A percentile compares a stretch with the other conserved stretches of the same genome.
phyloP scores from a whole-genome alignment of 2,113 vertebrate genomes.

The Hypocryptadius cinnamomeus region DNA sequence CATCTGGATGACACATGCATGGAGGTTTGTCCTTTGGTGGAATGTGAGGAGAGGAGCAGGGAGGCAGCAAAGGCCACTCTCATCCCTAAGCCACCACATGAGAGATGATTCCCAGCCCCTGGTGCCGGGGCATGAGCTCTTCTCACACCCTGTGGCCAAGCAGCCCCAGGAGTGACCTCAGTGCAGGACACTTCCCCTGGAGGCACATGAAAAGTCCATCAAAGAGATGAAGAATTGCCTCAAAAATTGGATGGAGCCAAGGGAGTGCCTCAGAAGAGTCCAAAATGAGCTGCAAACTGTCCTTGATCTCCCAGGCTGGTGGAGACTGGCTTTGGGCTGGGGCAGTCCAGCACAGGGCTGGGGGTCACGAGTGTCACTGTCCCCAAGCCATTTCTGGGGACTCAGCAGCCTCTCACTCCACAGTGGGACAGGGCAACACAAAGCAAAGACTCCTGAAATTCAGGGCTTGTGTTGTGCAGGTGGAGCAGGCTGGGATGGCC shows the following conservation, averaged over 20 bases:
- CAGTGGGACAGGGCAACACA: background rate
- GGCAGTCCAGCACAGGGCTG: background rate
- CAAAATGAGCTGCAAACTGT: constrained; percentile 31
- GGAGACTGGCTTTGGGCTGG: background rate
- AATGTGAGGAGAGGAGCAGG: background rate
- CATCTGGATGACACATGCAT: constrained; percentile 54
- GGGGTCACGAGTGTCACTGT: background rate
- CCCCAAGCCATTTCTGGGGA: background rate
- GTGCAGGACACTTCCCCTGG: background rate
- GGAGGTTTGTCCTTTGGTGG: constrained; percentile 1
- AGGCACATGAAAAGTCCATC: background rate
- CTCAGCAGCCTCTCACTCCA: background rate
- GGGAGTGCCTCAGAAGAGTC: constrained; percentile 7
- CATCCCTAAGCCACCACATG: background rate
- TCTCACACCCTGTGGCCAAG: background rate
- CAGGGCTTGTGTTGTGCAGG: background rate
- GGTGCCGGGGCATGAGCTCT: background rate
- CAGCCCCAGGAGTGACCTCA: background rate
- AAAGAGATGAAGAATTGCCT: background rate
- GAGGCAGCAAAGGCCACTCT: constrained; percentile 16
- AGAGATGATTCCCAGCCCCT: background rate
- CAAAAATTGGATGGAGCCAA: background rate
- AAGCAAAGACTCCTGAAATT: background rate
- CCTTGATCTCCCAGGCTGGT: background rate
- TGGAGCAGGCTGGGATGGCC: background rate